phyloP scores from a whole-genome alignment of 2,888 invertebrate species.

The Timandra comae region DNA sequence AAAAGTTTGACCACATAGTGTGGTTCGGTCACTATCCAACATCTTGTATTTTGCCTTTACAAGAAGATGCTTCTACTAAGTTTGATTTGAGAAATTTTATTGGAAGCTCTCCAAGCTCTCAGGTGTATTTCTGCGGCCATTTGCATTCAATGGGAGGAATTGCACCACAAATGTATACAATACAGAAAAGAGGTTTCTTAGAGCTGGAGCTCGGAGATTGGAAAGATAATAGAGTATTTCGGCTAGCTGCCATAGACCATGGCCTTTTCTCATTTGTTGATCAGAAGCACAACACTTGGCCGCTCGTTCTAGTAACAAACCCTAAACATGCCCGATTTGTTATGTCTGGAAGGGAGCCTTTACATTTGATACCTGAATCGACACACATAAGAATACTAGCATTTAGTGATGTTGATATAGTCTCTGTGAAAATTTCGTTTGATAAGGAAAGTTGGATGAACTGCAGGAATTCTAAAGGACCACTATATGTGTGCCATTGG shows the following conservation, averaged over 20 bases:
- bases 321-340: conserved; percentile 89
- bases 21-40: conserved; percentile 95
- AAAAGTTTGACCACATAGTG: conserved; percentile 61
- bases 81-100: conserved; percentile 76
- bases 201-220: conserved; percentile 95
- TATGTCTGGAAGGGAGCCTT: conserved; percentile 85
- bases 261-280: conserved; percentile 92
- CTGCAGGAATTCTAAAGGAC: conserved; percentile 79
- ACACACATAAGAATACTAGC: conserved; percentile 88
- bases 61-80: conserved; percentile 62
- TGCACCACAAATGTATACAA: conserved; percentile 89
- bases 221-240: conserved; percentile 92
- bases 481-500: conserved; percentile 86
- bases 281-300: conserved; percentile 85
- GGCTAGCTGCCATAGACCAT: conserved; percentile 91
- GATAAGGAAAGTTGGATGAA: conserved; percentile 79
- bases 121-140: conserved; percentile 93
- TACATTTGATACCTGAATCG: conserved; percentile 80
- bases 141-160: conserved; percentile 89
- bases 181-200: conserved; percentile 87
- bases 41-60: conserved; percentile 84
- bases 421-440: conserved; percentile 80
- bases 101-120: conserved; percentile 76
- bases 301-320: conserved; percentile 89
- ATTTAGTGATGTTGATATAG: conserved; percentile 82